Percentiles rank a stretch among this genome's conserved stretches.
These are phyloP conservation scores for Ceraclea dissimilis DNA, from an alignment of 2,888 invertebrate species.

Conservation along the genomic window DNA sequence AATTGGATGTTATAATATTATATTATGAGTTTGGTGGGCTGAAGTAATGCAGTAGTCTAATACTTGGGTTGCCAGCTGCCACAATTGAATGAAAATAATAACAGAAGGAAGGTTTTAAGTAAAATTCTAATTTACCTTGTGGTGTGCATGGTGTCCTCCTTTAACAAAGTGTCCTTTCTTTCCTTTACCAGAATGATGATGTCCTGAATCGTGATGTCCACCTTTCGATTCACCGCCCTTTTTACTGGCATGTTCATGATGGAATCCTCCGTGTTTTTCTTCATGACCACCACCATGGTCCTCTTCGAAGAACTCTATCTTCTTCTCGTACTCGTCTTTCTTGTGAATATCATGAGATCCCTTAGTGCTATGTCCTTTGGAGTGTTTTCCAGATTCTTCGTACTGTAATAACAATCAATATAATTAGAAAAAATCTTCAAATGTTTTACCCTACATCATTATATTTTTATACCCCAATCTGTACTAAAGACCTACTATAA, in stretches of 20 bases:
- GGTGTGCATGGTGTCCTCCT: constrained; percentile 46
- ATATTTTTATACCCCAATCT: too few species aligned
- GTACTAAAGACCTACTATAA: too few species aligned
- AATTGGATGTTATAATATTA: too few species aligned
- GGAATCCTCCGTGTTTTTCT: constrained; percentile 57
- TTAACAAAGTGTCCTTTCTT: constrained; percentile 50
- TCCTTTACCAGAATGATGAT: constrained; percentile 48
- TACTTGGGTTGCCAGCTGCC: too few species aligned
- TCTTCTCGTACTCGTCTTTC: constrained; percentile 68
- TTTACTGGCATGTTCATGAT: constrained; percentile 44
- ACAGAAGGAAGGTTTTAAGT: too few species aligned
- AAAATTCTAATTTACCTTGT: constrained; percentile 42
- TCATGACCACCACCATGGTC: constrained; percentile 59
- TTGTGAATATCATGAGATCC: constrained; percentile 68
- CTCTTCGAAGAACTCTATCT: constrained; percentile 69
- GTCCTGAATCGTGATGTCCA: constrained; percentile 43
- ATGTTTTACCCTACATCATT: not conserved
- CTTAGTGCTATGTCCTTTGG: constrained; percentile 67
- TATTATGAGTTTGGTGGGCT: too few species aligned
- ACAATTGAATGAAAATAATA: too few species aligned
- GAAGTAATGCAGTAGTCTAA: too few species aligned
- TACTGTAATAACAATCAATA: constrained; percentile 34
- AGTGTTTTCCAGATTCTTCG: constrained; percentile 58
- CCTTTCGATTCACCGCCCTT: constrained; percentile 54
- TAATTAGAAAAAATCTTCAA: not conserved